Evolutionary conservation across 2,113 vertebrate species (phyloP).

Genomic region (Crotophaga sulcirostris): DNA sequence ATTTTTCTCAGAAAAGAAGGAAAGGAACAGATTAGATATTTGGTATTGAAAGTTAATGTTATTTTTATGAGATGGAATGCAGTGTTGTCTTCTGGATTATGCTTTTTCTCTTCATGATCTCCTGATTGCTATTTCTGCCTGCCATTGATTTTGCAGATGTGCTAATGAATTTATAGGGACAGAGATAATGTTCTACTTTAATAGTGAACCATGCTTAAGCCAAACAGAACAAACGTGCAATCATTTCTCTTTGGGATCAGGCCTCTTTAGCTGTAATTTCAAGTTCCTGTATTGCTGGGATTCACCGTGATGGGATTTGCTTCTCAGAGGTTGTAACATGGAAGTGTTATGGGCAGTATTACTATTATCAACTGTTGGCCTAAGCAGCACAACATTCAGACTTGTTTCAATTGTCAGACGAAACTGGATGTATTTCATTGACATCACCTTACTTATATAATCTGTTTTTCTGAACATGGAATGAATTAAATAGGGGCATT

Average conservation of each 20-base stretch:
- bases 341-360: not conserved
- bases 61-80: not conserved
- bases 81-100: not conserved
- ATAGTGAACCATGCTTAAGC: not conserved
- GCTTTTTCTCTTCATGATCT: not conserved
- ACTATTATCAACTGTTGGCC: not conserved
- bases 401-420: slow-evolving; percentile 10
- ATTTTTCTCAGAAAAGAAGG: not conserved
- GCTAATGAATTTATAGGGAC: not conserved
- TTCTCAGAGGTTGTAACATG: not conserved
- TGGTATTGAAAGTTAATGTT: not conserved
- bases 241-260: not conserved
- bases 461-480: not conserved
- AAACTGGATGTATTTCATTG: not conserved
- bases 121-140: not conserved
- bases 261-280: not conserved
- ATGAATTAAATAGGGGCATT: not conserved
- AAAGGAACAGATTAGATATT: not conserved
- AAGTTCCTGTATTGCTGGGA: not conserved
- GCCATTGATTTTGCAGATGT: not conserved
- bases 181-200: not conserved
- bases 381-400: not conserved
- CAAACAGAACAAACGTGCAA: not conserved
- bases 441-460: not conserved
- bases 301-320: not conserved